Percentiles rank a stretch among this genome's conserved stretches.
Conservation (phyloP, 2,888 invertebrate genomes). For the Drosophila neoperkinsi region DNA sequence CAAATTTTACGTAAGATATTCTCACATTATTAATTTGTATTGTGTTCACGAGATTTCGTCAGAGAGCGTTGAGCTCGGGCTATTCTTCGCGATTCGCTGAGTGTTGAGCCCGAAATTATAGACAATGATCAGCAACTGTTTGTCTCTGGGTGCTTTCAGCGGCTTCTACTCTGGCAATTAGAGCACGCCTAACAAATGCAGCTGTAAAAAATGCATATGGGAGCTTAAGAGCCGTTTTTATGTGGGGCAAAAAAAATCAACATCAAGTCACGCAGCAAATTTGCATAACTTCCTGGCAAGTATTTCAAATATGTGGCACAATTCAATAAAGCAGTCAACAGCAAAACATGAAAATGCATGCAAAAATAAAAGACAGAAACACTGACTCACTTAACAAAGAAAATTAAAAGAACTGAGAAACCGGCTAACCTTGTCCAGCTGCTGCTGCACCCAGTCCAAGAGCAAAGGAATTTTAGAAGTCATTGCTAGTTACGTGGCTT, state of each 20-base stretch:
- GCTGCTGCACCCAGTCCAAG: slow-evolving; percentile 70
- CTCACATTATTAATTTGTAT: slow-evolving; percentile 77
- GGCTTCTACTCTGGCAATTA: slow-evolving; percentile 44
- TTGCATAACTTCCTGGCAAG: slow-evolving; percentile 76
- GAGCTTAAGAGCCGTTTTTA: slow-evolving; percentile 32
- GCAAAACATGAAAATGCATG: slow-evolving; percentile 32
- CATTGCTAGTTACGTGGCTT: slow-evolving; percentile 72
- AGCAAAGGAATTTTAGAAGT: slow-evolving; percentile 69
- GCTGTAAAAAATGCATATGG: slow-evolving; percentile 22
- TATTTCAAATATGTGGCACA: slow-evolving; percentile 76
- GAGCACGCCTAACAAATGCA: slow-evolving; percentile 59
- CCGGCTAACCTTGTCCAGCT: slow-evolving; percentile 73
- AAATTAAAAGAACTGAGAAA: slow-evolving; percentile 51
- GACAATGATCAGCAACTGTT: slow-evolving; percentile 60
- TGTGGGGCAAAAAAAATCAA: slow-evolving; percentile 25
- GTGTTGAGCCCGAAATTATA: slow-evolving; percentile 54
- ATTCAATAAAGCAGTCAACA: slow-evolving; percentile 65
- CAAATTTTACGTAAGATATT: slow-evolving; percentile 71
- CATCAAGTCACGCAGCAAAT: slow-evolving; percentile 70
- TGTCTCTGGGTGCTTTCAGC: slow-evolving; percentile 30
- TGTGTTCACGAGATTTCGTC: slow-evolving; percentile 65
- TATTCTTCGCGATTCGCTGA: slow-evolving; percentile 37
- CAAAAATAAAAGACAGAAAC: slow-evolving; percentile 13
- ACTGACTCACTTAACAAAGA: slow-evolving; percentile 17
- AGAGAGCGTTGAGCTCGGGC: slow-evolving; percentile 31